Base-by-base conservation (phyloP, 2,797 vertebrate genomes). In the Pipistrellus nathusii region DNA sequence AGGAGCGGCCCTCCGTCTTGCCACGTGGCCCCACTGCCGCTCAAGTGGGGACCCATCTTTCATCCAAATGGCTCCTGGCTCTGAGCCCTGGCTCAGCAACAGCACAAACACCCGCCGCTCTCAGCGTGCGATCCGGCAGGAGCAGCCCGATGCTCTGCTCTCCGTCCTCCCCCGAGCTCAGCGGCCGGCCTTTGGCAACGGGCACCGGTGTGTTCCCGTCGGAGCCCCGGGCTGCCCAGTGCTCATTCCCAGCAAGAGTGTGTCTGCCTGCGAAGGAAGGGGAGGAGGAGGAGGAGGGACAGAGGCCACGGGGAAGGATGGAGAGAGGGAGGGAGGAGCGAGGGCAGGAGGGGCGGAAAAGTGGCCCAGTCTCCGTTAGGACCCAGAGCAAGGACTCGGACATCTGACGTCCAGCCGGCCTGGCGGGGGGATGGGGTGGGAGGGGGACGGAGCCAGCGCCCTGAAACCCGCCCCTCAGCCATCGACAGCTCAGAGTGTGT, bases 131-230 rank as follows among this genome's bases (percentile, higher is more conserved):
- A 51, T 91, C 94, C 92, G 85, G 81, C 57, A 32, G 92, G 85
- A 88, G 89, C 94, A 95, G 93, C 48, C 78, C 85, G 71, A 57
- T 85, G 84, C 51, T 91, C 93, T 78, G 51, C 57, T 86, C 68
- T 51, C 69, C 75, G 92, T 92, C 93, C 88, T 93, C 55, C 90
- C 92, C 73, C 90, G 91, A 93, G 88, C 73, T 55, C 85, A 84
- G 77, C 85, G 91, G 88, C 85, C 51, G 53, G 46, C 38, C 73
- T 93, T 76, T 81, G 83, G 95, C 95, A 93, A 41, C 85, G 51
- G 68, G 11, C 15, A 32, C 11, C 44, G 11, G 44, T 46, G 9
- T 46, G 44, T 46, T 46, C 38, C 38, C 38, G 6, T 41, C 38
- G 6, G 38, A 41, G 38, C 38, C 1, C 38, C 38, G 38, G 38